Evolutionary conservation across 2,113 vertebrate genomes (phyloP).

Genomic region (Phodopus roborovskii): DNA sequence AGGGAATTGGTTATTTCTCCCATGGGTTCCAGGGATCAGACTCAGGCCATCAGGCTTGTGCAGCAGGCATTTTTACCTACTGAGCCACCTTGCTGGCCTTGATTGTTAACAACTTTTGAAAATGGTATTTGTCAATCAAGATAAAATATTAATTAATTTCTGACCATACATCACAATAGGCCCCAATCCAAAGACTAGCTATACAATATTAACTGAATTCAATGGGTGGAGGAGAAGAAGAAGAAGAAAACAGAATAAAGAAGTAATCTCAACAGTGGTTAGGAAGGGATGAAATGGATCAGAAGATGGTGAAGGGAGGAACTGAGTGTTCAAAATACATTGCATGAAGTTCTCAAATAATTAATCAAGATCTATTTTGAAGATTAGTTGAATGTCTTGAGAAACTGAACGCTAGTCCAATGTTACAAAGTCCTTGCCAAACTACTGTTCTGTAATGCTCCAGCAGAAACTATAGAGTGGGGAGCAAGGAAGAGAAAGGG

Average conservation of each 20-base stretch:
- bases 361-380: neutral
- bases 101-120: slow-evolving; percentile 8
- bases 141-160: neutral
- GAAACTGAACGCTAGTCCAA: neutral
- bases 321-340: neutral
- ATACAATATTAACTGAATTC: neutral
- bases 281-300: neutral
- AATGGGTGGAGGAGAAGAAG: no score
- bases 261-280: neutral
- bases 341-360: neutral
- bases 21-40: neutral
- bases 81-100: neutral
- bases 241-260: neutral
- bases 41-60: neutral
- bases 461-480: neutral
- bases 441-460: neutral
- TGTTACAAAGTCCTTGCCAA: slow-evolving; percentile 29
- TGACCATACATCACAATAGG: neutral
- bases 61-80: neutral
- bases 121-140: neutral
- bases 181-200: neutral
- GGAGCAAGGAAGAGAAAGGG: neutral
- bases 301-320: neutral
- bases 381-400: neutral
- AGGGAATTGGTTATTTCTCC: neutral